Base-by-base conservation (phyloP, 2,888 invertebrate genomes). In the Pimpla rufipes region DNA sequence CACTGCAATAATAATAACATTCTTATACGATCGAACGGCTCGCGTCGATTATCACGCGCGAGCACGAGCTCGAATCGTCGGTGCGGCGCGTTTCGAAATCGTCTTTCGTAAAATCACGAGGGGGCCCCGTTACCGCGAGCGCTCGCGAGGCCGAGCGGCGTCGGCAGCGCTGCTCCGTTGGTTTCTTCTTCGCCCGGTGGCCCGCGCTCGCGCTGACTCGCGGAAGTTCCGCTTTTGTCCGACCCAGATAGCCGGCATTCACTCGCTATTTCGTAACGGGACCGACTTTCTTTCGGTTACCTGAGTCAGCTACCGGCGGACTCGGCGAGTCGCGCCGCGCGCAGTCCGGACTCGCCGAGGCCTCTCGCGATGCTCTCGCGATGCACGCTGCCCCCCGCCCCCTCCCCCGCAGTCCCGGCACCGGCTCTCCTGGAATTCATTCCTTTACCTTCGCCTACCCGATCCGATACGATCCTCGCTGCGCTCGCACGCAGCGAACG, bases 221-320 rank as follows among this genome's bases (percentile, higher is more conserved):
- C 90, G 91, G 90, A 91, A 92, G 91, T 92, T 92, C 92, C 92
- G 91, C 92, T 92, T 91, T 91, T 91, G 91, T 90, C 90, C 91
- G 92, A 92, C 92, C 92, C 90, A 92, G 90, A 92, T 92, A 88
- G 89, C 85, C 91, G 86, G 90, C 92, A 92, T 92, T 92, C 92
- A 91, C 91, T 92, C 91, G 91, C 92, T 92, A 92, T 92, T 92
- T 92, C 92, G 92, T 92, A 92, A 92, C 92, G 92, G 92, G 92
- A 92, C 91, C 89, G 88, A 88, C 87, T 88, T 88, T 88, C 88
- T 88, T 88, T 88, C 85, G 85, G 88, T 88, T 86, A 83, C 80
- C 84, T 79, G 86, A 85, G 81, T 83, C 85, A 80, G 74, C 73
- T 52, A 37, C 40, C 64, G 66, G 64, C 45, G 45, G 21, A 21